Evolutionary conservation across 1,140 invertebrate species (phyloP).

Genomic region (Drosophila willistoni): DNA sequence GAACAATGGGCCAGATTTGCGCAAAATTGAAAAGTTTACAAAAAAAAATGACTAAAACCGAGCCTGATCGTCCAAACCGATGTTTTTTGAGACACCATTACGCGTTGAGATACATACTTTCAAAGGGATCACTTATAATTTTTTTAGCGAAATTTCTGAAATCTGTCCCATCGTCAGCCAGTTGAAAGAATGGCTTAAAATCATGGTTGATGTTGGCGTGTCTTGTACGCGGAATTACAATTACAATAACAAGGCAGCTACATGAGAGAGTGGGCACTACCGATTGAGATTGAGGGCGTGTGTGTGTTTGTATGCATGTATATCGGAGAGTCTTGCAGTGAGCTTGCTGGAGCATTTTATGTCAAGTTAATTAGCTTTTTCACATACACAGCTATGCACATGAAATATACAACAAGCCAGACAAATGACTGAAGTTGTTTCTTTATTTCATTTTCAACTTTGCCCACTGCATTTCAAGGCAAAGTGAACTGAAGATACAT

Average conservation of each 20-base stretch:
- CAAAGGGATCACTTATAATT: no score
- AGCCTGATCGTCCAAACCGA: no score
- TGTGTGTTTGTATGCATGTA: background rate
- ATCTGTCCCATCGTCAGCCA: background rate
- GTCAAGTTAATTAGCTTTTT: conserved; percentile 61
- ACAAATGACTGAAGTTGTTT: conserved; percentile 16
- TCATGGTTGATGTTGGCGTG: conserved; percentile 40
- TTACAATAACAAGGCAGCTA: conserved; percentile 46
- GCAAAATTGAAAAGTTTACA: no score
- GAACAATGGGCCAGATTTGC: background rate
- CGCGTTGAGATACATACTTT: no score
- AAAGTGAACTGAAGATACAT: background rate
- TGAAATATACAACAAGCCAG: background rate
- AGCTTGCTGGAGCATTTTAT: conserved; percentile 44
- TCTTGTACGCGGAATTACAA: conserved; percentile 56
- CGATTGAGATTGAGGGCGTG: conserved; percentile 34
- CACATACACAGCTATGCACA: background rate
- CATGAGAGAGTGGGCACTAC: conserved; percentile 52
- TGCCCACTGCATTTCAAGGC: conserved; percentile 35
- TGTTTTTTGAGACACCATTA: no score
- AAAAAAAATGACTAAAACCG: no score
- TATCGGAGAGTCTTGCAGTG: conserved; percentile 9
- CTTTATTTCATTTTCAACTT: conserved; percentile 33
- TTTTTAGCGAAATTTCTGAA: conserved; percentile 20
- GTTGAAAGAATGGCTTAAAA: conserved; percentile 44